Base-by-base conservation (phyloP, 2,888 invertebrate genomes). In the Megamerina dolium region DNA sequence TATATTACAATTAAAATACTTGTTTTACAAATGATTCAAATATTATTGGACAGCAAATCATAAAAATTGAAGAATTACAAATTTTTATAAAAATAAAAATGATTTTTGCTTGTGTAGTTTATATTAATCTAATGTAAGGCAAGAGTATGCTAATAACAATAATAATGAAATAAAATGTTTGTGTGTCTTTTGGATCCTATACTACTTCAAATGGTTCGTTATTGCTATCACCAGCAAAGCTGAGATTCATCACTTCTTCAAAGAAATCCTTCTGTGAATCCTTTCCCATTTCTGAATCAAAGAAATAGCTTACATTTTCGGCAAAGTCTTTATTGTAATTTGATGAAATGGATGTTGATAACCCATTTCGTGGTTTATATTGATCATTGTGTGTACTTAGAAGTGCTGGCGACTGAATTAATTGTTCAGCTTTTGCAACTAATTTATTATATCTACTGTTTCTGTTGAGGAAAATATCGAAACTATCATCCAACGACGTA, bases 181-280 rank as follows among this genome's bases (percentile, higher is more conserved):
- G n/a, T n/a, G n/a, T n/a, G n/a, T n/a, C n/a, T n/a, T n/a, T n/a
- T n/a, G n/a, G n/a, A n/a, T n/a, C n/a, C n/a, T n/a, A n/a, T n/a
- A n/a, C n/a, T n/a, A n/a, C n/a, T n/a, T n/a, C n/a, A n/a, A n/a
- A n/a, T n/a, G n/a, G n/a, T n/a, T n/a, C n/a, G n/a, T n/a, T n/a
- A n/a, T n/a, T n/a, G n/a, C n/a, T n/a, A n/a, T n/a, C n/a, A n/a
- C n/a, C n/a, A n/a, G 33, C 30, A 27, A 53, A 51, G 45, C 72
- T 73, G 41, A 66, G 58, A 41, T 75, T 74, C 49, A 82, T 62
- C 4, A 80, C 75, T 57, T 76, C 73, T 64, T 82, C 82, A 58
- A 83, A 83, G 10, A 76, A 74, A 63, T 83, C 81, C n/a, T 72
- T 74, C 34, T 69, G 39, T 72, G 52, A 51, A 69, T 75, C 54